Evolutionary conservation across 2,113 vertebrate species (phyloP), one percentile per base, ranked within the genome.

Genomic region (Lagopus leucura): DNA sequence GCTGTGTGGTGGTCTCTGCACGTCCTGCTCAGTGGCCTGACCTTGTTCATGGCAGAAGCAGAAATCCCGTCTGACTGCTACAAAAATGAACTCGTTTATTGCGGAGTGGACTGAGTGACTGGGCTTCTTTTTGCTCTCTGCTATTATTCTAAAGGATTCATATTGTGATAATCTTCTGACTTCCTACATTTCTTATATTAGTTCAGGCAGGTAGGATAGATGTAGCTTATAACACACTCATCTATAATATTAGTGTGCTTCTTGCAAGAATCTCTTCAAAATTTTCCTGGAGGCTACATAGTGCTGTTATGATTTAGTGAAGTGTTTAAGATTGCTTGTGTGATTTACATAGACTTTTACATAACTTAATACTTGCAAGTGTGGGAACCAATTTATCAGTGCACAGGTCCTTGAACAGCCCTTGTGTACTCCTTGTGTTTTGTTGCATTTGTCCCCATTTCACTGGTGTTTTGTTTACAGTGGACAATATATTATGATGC

Each of bases 71-170:
- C 34, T 84, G 28, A 88, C 54, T 11, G 2, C 12, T 94, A 84
- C 60, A 94, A 94, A 93, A 94, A 95, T 48, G 58, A 95, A 57
- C 22, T 21, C 13, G 20, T 89, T 93, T 90, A 30, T 92, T 96
- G 89, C 66, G 76, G 71, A 93, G 58, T 54, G n/a, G 76, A 18
- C 60, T 61, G 88, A 95, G 61, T 27, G 69, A 82, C 64, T 72
- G 83, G 57, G 43, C 36, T 90, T 55, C 24, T 48, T 40, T 17
- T 57, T 83, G 36, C 64, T 92, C 74, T 91, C 43, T 54, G 40
- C 45, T 92, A 42, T 52, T 86, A 34, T 72, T 94, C 60, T 78
- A 93, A 91, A 83, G 70, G 52, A n/a, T 89, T 54, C 30, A 11
- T 57, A 40, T 91, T 80, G 72, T 60, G 74, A 57, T 92, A 90